Percentiles rank a stretch among this genome's conserved stretches.
phyloP scores from a whole-genome alignment of 2,113 vertebrate genomes.

The Podarcis raffonei region DNA sequence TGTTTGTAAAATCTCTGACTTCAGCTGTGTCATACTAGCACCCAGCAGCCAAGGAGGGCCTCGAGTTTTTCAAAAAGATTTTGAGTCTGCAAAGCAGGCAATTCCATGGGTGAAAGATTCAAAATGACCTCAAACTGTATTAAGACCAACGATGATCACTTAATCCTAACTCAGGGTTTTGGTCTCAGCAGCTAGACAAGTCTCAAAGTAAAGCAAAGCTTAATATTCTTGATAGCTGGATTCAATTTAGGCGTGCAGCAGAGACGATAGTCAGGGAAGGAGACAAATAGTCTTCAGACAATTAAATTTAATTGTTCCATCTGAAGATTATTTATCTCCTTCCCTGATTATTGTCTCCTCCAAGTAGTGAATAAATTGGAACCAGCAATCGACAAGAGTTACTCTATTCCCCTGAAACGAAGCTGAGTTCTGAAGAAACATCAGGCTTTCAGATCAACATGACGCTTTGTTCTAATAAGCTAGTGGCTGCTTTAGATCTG shows the following conservation, averaged over 20 bases:
- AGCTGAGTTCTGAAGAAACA: slow-evolving; percentile 41
- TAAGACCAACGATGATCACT: slow-evolving; percentile 36
- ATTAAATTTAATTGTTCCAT: slow-evolving; percentile 77
- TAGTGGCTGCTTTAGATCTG: slow-evolving; percentile 63
- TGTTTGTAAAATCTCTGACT: not conserved
- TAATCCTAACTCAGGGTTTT: slow-evolving; percentile 52
- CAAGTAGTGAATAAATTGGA: slow-evolving; percentile 69
- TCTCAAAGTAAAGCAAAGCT: slow-evolving; percentile 29
- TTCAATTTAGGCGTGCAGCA: slow-evolving; percentile 70
- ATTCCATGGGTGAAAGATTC: fast-evolving
- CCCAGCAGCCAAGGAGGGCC: not conserved
- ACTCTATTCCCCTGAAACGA: slow-evolving; percentile 42
- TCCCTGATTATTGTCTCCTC: slow-evolving; percentile 70
- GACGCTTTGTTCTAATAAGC: slow-evolving; percentile 37
- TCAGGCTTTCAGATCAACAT: slow-evolving; percentile 56
- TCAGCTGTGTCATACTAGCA: not conserved
- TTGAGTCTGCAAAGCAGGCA: not conserved
- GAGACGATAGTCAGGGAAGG: slow-evolving; percentile 71
- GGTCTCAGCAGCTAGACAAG: slow-evolving; percentile 49
- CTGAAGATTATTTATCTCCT: slow-evolving; percentile 76
- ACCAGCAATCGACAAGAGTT: slow-evolving; percentile 68
- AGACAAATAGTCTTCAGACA: slow-evolving; percentile 74
- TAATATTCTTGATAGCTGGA: slow-evolving; percentile 70
- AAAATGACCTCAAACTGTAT: not conserved
- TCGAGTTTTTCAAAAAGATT: not conserved